Percentiles rank a stretch among this genome's conserved stretches.
Conservation (phyloP, 1,140 invertebrate species). For the Drosophila arizonae region DNA sequence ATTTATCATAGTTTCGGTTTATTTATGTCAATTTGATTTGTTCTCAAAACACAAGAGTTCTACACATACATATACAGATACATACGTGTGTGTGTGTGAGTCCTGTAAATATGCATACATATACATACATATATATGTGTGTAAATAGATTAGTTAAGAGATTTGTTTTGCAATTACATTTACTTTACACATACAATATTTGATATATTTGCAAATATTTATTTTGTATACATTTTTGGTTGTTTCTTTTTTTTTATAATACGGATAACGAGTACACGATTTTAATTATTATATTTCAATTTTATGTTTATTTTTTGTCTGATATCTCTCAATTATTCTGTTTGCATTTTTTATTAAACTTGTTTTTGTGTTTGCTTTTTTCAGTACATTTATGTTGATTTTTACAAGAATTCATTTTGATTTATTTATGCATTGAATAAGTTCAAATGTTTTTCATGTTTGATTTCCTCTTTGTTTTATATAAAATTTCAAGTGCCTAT, state of each 20-base stretch:
- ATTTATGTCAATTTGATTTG: constrained; percentile 73
- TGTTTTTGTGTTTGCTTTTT: constrained; percentile 4
- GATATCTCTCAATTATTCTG: constrained; percentile 4
- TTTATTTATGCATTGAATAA: constrained; percentile 15
- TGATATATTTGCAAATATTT: constrained; percentile 60
- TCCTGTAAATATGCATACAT: constrained; percentile 19
- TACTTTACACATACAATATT: constrained; percentile 66
- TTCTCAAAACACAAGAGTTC: constrained; percentile 52
- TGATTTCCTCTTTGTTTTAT: neutral
- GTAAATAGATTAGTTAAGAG: constrained; percentile 56
- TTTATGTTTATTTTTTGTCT: constrained; percentile 8
- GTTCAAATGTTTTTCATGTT: constrained; percentile 3
- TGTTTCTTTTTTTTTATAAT: constrained; percentile 15
- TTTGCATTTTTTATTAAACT: constrained; percentile 10
- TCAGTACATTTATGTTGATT: constrained; percentile 34
- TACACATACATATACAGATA: constrained; percentile 42
- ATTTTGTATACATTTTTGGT: constrained; percentile 48
- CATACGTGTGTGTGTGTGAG: neutral
- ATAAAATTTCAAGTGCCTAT: constrained; percentile 41
- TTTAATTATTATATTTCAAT: constrained; percentile 45
- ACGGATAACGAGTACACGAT: constrained; percentile 45
- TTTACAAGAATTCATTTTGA: constrained; percentile 42
- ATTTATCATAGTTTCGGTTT: constrained; percentile 68
- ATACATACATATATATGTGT: constrained; percentile 11
- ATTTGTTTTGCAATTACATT: constrained; percentile 67